These are phyloP conservation scores for Drosophila repletoides DNA, from an alignment of 1,140 invertebrate species.

Conservation along the genomic window DNA sequence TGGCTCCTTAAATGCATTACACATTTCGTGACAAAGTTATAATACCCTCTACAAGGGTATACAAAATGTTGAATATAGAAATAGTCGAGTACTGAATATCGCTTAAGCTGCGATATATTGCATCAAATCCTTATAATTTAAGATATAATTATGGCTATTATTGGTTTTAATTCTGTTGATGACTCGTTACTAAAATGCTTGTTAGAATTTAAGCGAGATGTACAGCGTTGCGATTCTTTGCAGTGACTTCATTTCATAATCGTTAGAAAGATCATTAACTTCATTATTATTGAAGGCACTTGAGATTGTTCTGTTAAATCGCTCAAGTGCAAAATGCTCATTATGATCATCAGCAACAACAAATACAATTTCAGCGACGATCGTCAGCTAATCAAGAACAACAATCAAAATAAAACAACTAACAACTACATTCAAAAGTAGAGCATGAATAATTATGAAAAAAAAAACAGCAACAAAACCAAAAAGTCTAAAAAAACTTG, in stretches of 20 bases:
- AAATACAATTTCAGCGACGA: no score
- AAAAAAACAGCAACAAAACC: constrained; percentile 8
- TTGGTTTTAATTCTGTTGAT: no score
- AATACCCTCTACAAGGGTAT: no score
- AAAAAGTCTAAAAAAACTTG: constrained; percentile 13
- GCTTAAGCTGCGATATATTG: no score
- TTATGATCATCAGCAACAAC: not conserved
- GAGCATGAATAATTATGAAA: constrained; percentile 68
- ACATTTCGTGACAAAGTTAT: no score
- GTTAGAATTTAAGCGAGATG: not conserved
- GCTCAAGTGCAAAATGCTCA: constrained; percentile 44
- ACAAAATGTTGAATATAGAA: no score
- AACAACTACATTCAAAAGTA: constrained; percentile 40
- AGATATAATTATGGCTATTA: no score
- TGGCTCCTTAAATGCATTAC: no score
- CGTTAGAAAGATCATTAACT: not conserved
- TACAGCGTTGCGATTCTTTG: constrained; percentile 15
- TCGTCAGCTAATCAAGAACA: constrained; percentile 16
- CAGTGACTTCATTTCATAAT: not conserved
- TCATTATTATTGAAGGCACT: constrained; percentile 6
- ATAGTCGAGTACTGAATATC: no score
- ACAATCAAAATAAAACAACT: constrained; percentile 7
- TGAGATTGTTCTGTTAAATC: constrained; percentile 20
- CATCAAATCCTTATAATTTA: no score
- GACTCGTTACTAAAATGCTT: not conserved